Evolutionary conservation across 1,140 invertebrate species (phyloP), one percentile per base, ranked within the genome.

Genomic region (Batillaria attramentaria): DNA sequence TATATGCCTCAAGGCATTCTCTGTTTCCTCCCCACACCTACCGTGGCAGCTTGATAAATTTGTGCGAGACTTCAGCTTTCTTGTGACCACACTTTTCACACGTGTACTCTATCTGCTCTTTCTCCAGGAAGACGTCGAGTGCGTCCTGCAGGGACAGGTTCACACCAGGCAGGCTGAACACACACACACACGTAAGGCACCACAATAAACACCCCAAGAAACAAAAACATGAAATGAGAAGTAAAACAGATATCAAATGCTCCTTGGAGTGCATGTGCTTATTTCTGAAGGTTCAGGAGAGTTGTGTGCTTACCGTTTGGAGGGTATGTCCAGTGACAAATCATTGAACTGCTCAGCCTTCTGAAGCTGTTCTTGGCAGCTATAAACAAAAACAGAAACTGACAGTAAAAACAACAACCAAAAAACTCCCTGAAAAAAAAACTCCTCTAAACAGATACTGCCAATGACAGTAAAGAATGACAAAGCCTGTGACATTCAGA

Each of bases 141-240:
- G 88, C 87, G 84, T 90, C 85, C 72, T 90, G 89, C 46, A 90
- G 75, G 20, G 87, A 86, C n/a, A n/a, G n/a, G n/a, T n/a, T n/a
- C n/a, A n/a, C n/a, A n/a, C n/a, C n/a, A n/a, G n/a, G n/a, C n/a
- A n/a, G n/a, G n/a, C n/a, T n/a, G n/a, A n/a, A n/a, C n/a, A n/a
- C n/a, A n/a, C n/a, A n/a, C n/a, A n/a, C n/a, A n/a, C n/a, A n/a
- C n/a, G n/a, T n/a, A n/a, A n/a, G n/a, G n/a, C n/a, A n/a, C n/a
- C n/a, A n/a, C n/a, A n/a, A n/a, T n/a, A n/a, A n/a, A n/a, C n/a
- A n/a, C n/a, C n/a, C n/a, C n/a, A n/a, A n/a, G n/a, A n/a, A n/a
- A n/a, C n/a, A n/a, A n/a, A n/a, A n/a, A n/a, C n/a, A n/a, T 54
- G 50, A 39, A 35, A 57, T 35, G 20, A 28, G 13, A n/a, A 78